Evolutionary conservation across 1,140 invertebrate species (phyloP).

Genomic region (Drosophila bipectinata): DNA sequence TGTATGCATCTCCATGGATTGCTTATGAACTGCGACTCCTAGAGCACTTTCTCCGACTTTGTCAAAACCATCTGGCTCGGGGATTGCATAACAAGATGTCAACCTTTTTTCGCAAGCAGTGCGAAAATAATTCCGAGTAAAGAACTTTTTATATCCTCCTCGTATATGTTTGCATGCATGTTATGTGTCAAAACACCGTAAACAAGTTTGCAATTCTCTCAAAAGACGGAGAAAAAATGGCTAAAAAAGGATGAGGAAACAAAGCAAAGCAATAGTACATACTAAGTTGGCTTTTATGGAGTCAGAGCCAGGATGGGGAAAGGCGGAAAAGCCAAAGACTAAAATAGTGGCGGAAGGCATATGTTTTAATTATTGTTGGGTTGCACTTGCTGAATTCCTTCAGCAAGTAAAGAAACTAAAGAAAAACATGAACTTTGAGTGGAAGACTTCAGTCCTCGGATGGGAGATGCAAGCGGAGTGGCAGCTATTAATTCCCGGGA

Average conservation of each 20-base stretch:
- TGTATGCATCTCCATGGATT: not conserved
- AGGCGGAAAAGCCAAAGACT: not conserved
- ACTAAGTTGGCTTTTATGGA: slow-evolving; percentile 6
- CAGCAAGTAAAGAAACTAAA: slow-evolving; percentile 1
- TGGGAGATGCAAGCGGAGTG: too few relatives aligned
- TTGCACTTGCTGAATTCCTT: slow-evolving; percentile 18
- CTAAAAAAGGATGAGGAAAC: slow-evolving; percentile 12
- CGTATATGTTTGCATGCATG: slow-evolving; percentile 28
- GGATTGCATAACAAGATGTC: slow-evolving; percentile 30
- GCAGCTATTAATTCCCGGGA: slow-evolving; percentile 19
- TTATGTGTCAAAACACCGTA: slow-evolving; percentile 55
- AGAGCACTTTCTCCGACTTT: slow-evolving; percentile 12
- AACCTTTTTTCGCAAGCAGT: slow-evolving; percentile 5
- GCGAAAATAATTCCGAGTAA: slow-evolving; percentile 26
- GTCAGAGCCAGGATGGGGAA: not conserved
- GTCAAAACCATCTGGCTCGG: slow-evolving; percentile 19
- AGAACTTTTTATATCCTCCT: slow-evolving; percentile 9
- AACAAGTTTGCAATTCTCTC: slow-evolving; percentile 60
- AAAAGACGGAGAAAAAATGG: slow-evolving; percentile 8
- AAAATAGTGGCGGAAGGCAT: slow-evolving; percentile 21
- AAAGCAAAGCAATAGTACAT: slow-evolving; percentile 21
- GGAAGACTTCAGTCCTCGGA: slow-evolving; percentile 6
- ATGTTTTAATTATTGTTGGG: slow-evolving; percentile 62
- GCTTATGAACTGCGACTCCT: not conserved
- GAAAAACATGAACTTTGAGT: slow-evolving; percentile 5